Base-by-base conservation (phyloP, 2,888 invertebrate genomes). In the Balanococcus diminutus region DNA sequence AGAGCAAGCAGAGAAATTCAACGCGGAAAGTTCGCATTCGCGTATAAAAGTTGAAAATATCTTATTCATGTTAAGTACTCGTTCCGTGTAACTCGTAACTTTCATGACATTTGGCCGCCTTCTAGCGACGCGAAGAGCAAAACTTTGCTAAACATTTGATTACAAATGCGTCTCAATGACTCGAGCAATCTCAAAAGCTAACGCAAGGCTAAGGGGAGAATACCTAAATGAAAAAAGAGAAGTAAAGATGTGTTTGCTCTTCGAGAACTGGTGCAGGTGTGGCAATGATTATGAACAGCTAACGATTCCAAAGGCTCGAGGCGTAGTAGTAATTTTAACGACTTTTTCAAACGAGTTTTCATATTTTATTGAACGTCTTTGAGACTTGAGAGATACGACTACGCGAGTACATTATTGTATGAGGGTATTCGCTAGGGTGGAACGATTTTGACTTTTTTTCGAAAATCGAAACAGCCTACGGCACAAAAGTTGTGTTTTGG, bases 11-110 rank as follows among this genome's bases (percentile, higher is more conserved):
- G 8, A 67, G 67, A 67, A 67, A 67, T 67, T 67, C 67, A n/a
- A n/a, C n/a, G 67, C 67, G 1, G 36, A 36, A 4, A 56, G 56
- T 56, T 56, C 56, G 56, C 56, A 22, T 56, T 56, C 56, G 56
- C 56, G 56, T 56, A 16, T 22, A 67, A 67, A 67, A 67, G 67
- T 67, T 67, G 67, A 67, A 67, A 67, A 67, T 67, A 67, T 67
- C 67, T 67, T 67, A 67, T 67, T 67, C 28, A 67, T 67, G 67
- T 67, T 67, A 67, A 67, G 67, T 28, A 56, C 56, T 56, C n/a
- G n/a, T n/a, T n/a, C n/a, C n/a, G n/a, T n/a, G 22, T 56, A 67
- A 67, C 67, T 67, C 28, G 67, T 67, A 67, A 67, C 67, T 67
- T 67, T 67, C 67, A 28, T 28, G 67, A 67, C 67, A 19, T 67